Conservation (phyloP, 1,140 invertebrate genomes). For the Oryctes rhinoceros region DNA sequence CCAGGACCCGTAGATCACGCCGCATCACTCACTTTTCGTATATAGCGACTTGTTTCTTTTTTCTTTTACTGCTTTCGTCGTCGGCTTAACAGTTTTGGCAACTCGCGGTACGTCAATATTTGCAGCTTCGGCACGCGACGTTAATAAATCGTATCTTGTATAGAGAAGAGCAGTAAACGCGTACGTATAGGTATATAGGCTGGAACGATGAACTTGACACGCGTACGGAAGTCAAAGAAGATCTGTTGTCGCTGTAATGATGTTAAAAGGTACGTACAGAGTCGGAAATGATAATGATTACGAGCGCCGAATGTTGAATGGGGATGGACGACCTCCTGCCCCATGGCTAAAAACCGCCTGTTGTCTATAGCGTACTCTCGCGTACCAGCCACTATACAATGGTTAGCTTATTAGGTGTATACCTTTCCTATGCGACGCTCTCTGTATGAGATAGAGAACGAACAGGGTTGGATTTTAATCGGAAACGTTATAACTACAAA, state of each 20-base stretch:
- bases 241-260: background rate
- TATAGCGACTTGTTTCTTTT: background rate
- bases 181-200: background rate
- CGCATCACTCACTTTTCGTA: conserved; percentile 1
- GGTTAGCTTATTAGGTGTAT: background rate
- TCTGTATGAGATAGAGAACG: background rate
- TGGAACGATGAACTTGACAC: conserved; percentile 47
- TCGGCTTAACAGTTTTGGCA: background rate
- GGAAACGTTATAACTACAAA: too few relatives aligned
- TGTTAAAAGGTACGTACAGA: background rate
- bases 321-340: conserved; percentile 51
- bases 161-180: too few relatives aligned
- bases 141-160: too few relatives aligned
- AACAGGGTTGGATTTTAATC: background rate
- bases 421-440: background rate
- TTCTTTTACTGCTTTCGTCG: background rate
- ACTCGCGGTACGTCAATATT: background rate
- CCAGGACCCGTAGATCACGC: background rate
- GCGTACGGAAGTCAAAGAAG: conserved; percentile 46
- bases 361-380: conserved; percentile 46
- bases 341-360: conserved; percentile 38
- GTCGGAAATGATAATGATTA: conserved; percentile 5
- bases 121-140: background rate
- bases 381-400: background rate
- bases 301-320: conserved; percentile 21